Percentiles rank a stretch among this genome's conserved stretches.
phyloP scores from a whole-genome alignment of 2,113 vertebrate genomes.

The Poeciliopsis prolifica region DNA sequence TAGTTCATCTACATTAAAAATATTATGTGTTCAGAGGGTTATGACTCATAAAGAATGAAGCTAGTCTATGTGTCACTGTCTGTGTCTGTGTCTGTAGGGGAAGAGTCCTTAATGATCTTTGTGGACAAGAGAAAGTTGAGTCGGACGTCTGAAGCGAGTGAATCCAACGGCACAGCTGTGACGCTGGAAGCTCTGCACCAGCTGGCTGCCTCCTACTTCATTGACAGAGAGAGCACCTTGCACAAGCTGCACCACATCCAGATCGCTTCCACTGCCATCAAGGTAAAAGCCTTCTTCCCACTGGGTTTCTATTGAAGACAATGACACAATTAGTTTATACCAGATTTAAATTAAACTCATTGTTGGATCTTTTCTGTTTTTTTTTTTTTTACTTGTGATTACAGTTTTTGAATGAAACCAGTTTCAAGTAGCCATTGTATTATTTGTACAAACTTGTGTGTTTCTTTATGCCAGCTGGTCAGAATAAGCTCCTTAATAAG shows the following conservation, averaged over 20 bases:
- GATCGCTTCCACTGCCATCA: constrained; percentile 84
- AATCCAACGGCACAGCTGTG: constrained; percentile 80
- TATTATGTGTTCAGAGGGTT: neutral
- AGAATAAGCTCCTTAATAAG: constrained; percentile 11
- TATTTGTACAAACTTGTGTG: constrained; percentile 2
- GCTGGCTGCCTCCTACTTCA: constrained; percentile 86
- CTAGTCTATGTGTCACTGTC: neutral
- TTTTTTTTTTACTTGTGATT: neutral
- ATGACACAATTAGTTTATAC: neutral
- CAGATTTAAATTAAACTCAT: neutral
- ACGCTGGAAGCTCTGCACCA: constrained; percentile 84
- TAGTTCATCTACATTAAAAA: constrained; percentile 5
- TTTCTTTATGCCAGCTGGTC: neutral
- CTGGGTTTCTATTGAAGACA: neutral
- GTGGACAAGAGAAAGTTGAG: constrained; percentile 85
- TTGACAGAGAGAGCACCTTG: constrained; percentile 84
- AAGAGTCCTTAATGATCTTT: constrained; percentile 86
- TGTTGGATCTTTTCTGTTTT: neutral
- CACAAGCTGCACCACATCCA: constrained; percentile 85
- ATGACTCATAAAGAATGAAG: constrained; percentile 11
- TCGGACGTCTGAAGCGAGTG: constrained; percentile 73
- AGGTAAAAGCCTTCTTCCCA: constrained; percentile 71
- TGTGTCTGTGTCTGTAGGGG: constrained; percentile 64
- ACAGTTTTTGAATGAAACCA: neutral
- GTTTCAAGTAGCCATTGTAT: constrained; percentile 21